phyloP scores from a whole-genome alignment of 2,888 invertebrate genomes.

The Melipona bicolor region DNA sequence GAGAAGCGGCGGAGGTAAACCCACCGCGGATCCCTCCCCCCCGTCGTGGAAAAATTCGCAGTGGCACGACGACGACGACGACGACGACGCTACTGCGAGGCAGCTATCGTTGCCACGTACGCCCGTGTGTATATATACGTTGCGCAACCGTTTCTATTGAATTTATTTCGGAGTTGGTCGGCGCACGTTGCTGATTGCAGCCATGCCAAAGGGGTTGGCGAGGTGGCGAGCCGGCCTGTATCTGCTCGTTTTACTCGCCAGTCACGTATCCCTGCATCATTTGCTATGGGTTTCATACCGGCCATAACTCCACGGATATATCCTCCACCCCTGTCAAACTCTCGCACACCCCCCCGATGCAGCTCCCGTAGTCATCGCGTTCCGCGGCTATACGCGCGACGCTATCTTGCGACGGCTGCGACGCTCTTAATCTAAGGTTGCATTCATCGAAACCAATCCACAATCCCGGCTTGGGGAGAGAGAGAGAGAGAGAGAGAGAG shows the following conservation, averaged over 20 bases:
- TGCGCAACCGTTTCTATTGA: constrained; percentile 72
- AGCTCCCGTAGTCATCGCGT: constrained; percentile 35
- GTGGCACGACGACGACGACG: not conserved
- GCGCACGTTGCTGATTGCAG: constrained; percentile 79
- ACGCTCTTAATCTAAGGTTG: constrained; percentile 69
- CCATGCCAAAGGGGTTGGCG: constrained; percentile 71
- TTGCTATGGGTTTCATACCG: constrained; percentile 83
- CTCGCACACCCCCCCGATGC: constrained; percentile 6
- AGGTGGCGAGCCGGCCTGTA: constrained; percentile 45
- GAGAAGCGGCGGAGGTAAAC: not conserved
- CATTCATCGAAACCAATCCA: constrained; percentile 71
- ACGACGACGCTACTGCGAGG: not conserved
- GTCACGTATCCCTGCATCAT: constrained; percentile 83
- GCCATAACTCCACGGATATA: constrained; percentile 81
- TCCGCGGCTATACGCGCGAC: constrained; percentile 11
- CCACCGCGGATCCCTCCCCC: not conserved
- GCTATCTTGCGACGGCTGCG: constrained; percentile 46
- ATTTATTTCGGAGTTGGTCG: constrained; percentile 75
- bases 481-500: not conserved
- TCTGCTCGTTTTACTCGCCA: constrained; percentile 73
- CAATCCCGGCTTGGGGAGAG: constrained; percentile 9
- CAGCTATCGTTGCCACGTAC: constrained; percentile 12
- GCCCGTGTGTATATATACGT: constrained; percentile 36
- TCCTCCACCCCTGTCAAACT: constrained; percentile 62
- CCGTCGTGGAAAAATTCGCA: constrained; percentile 24